A percentile compares a stretch with the other conserved stretches of the same genome.
Evolutionary conservation across 2,888 invertebrate species (phyloP).

Genomic region (Limnephilus lunatus): DNA sequence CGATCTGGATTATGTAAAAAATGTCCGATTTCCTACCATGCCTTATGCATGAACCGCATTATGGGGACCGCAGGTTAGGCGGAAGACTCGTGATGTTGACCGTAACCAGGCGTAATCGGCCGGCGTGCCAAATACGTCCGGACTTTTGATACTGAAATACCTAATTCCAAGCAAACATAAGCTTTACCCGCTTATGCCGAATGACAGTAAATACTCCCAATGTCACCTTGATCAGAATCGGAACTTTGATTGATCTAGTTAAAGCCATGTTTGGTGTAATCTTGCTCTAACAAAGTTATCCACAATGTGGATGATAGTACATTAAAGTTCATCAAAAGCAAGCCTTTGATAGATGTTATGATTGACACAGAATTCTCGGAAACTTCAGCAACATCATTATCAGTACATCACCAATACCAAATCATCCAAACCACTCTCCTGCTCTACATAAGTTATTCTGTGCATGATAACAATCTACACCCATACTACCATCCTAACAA

Average conservation of each 20-base stretch:
- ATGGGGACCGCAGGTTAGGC: slow-evolving; percentile 53
- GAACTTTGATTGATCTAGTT: background rate
- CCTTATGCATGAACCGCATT: slow-evolving; percentile 62
- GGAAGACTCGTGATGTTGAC: slow-evolving; percentile 53
- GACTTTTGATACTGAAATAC: background rate
- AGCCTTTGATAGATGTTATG: background rate
- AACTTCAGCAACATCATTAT: background rate
- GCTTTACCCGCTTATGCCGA: too few relatives aligned
- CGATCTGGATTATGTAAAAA: slow-evolving; percentile 65
- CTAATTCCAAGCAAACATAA: too few relatives aligned
- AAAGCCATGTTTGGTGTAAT: background rate
- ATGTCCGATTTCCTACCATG: slow-evolving; percentile 64
- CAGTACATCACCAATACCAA: background rate
- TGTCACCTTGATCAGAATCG: too few relatives aligned
- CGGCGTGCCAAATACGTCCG: slow-evolving; percentile 28
- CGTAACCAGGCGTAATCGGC: slow-evolving; percentile 49
- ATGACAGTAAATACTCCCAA: too few relatives aligned
- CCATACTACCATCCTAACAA: background rate
- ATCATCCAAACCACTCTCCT: background rate
- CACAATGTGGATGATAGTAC: background rate
- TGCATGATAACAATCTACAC: background rate
- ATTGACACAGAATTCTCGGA: background rate
- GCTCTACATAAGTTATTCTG: background rate
- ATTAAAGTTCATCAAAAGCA: background rate
- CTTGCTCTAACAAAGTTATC: background rate